Conservation (phyloP, 2,888 invertebrate genomes). For the Diabrotica balteata region DNA sequence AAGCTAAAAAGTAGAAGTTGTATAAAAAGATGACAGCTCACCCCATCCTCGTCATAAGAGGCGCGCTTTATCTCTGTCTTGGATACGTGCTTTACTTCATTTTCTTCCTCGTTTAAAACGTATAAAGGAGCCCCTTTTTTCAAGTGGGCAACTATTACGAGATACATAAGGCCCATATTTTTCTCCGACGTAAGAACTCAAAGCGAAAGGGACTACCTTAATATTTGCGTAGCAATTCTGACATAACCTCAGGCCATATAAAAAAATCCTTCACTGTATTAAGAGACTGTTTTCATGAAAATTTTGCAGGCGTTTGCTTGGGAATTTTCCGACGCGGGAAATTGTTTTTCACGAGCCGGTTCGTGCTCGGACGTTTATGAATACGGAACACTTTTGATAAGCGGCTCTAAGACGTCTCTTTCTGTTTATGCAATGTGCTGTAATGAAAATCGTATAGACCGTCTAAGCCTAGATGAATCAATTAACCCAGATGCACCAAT, state of each 20-base stretch:
- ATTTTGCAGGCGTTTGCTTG: conserved; percentile 2
- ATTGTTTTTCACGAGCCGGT: conserved; percentile 24
- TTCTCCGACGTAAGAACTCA: conserved; percentile 7
- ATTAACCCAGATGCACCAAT: too few species aligned
- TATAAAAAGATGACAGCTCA: too few species aligned
- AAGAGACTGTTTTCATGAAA: conserved; percentile 22
- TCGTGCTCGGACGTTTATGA: conserved; percentile 13
- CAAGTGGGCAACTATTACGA: conserved; percentile 27
- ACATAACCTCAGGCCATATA: conserved; percentile 19
- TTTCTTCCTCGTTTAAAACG: too few species aligned
- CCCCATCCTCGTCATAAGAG: too few species aligned
- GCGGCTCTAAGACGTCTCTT: too few species aligned
- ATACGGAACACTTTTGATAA: background rate
- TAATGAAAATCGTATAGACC: too few species aligned
- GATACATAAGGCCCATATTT: conserved; percentile 28
- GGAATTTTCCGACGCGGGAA: conserved; percentile 30
- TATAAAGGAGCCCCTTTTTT: conserved; percentile 13
- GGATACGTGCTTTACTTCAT: too few species aligned
- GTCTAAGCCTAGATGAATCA: too few species aligned
- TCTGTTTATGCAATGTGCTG: too few species aligned
- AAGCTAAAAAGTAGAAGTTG: too few species aligned
- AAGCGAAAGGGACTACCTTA: conserved; percentile 26
- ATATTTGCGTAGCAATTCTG: conserved; percentile 29
- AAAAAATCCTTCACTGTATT: conserved; percentile 25
- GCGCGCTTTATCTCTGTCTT: too few species aligned